phyloP scores from a whole-genome alignment of 2,888 invertebrate genomes.

The Altica lythri region DNA sequence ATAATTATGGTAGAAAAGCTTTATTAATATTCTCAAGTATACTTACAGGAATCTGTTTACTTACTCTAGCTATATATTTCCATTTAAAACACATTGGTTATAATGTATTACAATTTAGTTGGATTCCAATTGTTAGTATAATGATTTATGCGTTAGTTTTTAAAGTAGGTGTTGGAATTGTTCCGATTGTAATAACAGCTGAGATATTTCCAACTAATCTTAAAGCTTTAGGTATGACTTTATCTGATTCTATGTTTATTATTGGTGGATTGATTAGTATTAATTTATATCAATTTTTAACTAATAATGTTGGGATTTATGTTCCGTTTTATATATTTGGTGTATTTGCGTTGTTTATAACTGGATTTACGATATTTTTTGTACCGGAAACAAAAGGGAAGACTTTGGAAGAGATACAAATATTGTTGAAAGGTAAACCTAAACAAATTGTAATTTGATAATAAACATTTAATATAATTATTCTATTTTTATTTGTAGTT shows the following conservation, averaged over 20 bases:
- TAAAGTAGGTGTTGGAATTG: constrained; percentile 53
- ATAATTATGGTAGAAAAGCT: constrained; percentile 52
- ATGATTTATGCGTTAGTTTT: constrained; percentile 53
- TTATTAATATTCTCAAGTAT: constrained; percentile 49
- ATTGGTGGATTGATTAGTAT: constrained; percentile 48
- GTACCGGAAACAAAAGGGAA: constrained; percentile 73
- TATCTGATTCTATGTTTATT: constrained; percentile 53
- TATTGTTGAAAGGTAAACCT: constrained; percentile 21
- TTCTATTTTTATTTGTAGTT: too few species aligned
- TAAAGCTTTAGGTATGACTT: constrained; percentile 55
- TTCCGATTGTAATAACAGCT: constrained; percentile 55
- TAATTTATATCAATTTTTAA: constrained; percentile 48
- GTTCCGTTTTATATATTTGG: constrained; percentile 52
- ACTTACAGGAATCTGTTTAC: constrained; percentile 50
- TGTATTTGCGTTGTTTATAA: constrained; percentile 38
- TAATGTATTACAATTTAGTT: constrained; percentile 47
- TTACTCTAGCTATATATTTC: constrained; percentile 52
- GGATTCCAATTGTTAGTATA: constrained; percentile 54
- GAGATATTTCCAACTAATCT: constrained; percentile 55
- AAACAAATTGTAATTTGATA: background rate
- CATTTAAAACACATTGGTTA: constrained; percentile 46
- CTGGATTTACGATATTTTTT: constrained; percentile 42
- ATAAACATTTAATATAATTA: too few species aligned
- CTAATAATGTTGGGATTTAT: constrained; percentile 46
- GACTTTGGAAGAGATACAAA: constrained; percentile 68